Conservation (phyloP, 2,888 invertebrate genomes). For the Diplolepis rosae region DNA sequence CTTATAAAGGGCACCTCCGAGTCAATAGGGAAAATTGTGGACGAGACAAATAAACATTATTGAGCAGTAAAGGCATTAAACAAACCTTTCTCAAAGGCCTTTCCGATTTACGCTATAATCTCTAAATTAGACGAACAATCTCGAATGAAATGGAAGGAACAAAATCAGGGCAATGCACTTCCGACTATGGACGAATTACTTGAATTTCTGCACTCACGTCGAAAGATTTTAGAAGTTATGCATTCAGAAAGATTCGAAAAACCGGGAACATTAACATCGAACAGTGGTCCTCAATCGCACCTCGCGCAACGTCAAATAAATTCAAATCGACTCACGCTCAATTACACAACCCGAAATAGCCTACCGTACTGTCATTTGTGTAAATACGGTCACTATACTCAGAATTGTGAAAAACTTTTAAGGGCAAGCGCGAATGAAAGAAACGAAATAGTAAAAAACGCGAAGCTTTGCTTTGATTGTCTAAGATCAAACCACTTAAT, state of each 20-base stretch:
- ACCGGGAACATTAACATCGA: background rate
- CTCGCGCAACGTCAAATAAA: too few relatives aligned
- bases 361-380: too few relatives aligned
- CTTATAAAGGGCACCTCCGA: conserved; percentile 38
- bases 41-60: conserved; percentile 19
- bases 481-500: background rate
- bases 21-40: conserved; percentile 29
- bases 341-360: too few relatives aligned
- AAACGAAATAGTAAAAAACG: background rate
- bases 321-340: too few relatives aligned
- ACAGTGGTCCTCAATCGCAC: too few relatives aligned
- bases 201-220: conserved; percentile 5
- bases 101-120: conserved; percentile 28
- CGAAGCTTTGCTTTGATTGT: background rate
- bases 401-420: background rate
- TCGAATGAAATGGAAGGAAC: conserved; percentile 23
- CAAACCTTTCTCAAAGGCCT: conserved; percentile 14
- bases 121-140: conserved; percentile 18
- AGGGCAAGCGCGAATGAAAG: background rate
- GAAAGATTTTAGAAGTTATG: background rate
- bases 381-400: conserved; percentile 5
- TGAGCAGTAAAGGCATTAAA: background rate
- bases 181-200: conserved; percentile 14
- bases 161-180: background rate
- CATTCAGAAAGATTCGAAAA: background rate